phyloP scores from a whole-genome alignment of 2,113 vertebrate species.

The Onychostoma macrolepis region DNA sequence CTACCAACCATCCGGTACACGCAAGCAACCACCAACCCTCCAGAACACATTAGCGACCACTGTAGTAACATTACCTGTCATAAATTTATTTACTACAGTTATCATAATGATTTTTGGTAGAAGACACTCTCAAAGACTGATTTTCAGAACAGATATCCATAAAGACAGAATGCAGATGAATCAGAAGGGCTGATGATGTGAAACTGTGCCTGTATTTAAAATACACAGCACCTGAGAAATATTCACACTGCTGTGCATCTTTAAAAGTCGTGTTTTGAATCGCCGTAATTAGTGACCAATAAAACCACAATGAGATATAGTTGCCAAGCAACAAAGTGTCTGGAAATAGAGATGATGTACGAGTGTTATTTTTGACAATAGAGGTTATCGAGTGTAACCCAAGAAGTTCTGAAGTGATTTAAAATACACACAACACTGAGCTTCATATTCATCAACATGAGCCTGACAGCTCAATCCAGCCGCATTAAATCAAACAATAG shows the following conservation, averaged over 20 bases:
- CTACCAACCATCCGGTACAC: background rate
- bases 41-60: background rate
- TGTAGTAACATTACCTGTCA: background rate
- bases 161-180: background rate
- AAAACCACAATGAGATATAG: constrained; percentile 34
- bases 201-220: background rate
- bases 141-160: background rate
- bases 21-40: background rate
- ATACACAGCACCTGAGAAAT: background rate
- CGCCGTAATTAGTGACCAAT: constrained; percentile 25
- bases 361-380: constrained; percentile 23
- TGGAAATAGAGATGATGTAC: constrained; percentile 21
- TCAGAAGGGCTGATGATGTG: background rate
- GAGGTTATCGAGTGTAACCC: constrained; percentile 21
- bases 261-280: background rate
- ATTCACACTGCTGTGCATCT: background rate
- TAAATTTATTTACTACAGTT: background rate
- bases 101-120: too few species aligned
- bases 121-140: background rate
- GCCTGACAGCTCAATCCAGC: constrained; percentile 20
- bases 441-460: background rate
- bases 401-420: background rate
- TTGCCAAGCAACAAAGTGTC: constrained; percentile 16
- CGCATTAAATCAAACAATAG: background rate
- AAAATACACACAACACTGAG: background rate